These are phyloP conservation scores for Pelochelys cantorii DNA, from an alignment of 2,797 vertebrate species.

Conservation along the genomic window DNA sequence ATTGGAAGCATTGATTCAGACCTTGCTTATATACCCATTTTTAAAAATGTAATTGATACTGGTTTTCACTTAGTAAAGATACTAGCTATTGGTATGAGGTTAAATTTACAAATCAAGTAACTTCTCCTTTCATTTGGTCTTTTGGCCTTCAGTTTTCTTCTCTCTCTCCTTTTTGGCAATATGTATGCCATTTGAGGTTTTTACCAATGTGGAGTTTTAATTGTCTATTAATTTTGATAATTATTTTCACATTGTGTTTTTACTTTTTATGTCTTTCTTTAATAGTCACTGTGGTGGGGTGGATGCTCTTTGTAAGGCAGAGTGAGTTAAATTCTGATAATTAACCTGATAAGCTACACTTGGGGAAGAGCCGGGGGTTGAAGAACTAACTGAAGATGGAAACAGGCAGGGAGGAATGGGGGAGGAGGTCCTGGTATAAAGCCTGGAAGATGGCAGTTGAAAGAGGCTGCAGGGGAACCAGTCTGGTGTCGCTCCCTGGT, in stretches of 20 bases:
- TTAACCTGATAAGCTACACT: no score
- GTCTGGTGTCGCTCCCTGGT: no score
- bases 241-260: neutral
- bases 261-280: conserved; percentile 18
- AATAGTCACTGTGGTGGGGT: neutral
- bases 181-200: neutral
- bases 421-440: no score
- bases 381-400: no score
- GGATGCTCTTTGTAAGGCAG: no score
- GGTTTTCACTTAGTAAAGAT: neutral
- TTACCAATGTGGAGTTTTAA: neutral
- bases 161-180: neutral
- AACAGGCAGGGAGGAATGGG: no score
- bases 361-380: no score
- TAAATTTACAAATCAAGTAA: neutral
- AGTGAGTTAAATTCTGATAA: no score
- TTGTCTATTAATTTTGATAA: neutral
- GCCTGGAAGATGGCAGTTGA: no score
- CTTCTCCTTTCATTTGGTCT: neutral
- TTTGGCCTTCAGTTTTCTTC: neutral
- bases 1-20: no score
- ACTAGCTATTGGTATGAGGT: neutral
- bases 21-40: no score
- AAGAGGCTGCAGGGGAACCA: no score
- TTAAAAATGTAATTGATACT: neutral